These are phyloP conservation scores for Trachops cirrhosus DNA, from an alignment of 2,797 vertebrate genomes.

Conservation along the genomic window DNA sequence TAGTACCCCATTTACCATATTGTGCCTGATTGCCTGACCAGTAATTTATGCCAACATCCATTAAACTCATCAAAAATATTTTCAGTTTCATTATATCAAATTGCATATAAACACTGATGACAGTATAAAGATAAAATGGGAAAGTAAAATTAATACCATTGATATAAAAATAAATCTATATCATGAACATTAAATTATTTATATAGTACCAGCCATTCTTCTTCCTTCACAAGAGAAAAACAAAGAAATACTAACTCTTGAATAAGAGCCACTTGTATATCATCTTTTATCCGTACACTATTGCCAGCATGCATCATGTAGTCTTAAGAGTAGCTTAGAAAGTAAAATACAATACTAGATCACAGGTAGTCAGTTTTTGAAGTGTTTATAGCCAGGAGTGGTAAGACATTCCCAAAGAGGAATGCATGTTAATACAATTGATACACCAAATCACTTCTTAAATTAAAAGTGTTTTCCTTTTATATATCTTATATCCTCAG, in stretches of 20 bases:
- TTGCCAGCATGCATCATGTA: neutral
- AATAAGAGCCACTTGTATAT: neutral
- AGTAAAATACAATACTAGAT: conserved; percentile 34
- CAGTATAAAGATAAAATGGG: neutral
- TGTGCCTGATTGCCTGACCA: neutral
- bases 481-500: neutral
- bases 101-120: neutral
- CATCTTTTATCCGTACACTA: neutral
- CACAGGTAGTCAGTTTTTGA: neutral
- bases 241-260: neutral
- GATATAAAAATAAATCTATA: neutral
- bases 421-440: neutral
- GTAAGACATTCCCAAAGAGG: neutral
- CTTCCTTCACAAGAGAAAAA: neutral
- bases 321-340: neutral
- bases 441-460: neutral
- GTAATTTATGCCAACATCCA: neutral
- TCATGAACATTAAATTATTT: neutral
- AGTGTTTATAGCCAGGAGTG: neutral
- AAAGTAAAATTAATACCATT: neutral
- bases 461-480: conserved; percentile 3
- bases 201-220: neutral
- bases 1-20: neutral
- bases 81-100: neutral
- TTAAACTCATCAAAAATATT: neutral